A percentile compares a stretch with the other conserved stretches of the same genome.
phyloP scores from a whole-genome alignment of 2,113 vertebrate species.

The Vulpes lagopus region DNA sequence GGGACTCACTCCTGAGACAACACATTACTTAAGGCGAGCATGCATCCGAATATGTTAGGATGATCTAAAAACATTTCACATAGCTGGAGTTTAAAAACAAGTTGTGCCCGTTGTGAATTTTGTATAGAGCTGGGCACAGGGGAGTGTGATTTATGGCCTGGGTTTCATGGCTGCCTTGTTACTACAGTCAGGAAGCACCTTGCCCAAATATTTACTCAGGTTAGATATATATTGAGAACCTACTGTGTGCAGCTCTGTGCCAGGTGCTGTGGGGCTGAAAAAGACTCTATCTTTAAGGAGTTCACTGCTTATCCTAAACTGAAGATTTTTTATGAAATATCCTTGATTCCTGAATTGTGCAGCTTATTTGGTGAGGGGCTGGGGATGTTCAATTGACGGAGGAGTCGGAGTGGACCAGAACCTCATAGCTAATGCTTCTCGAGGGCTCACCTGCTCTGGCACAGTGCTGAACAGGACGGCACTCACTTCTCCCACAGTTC shows the following conservation, averaged over 20 bases:
- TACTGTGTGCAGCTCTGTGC: neutral
- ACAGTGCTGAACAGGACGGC: no score
- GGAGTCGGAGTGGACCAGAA: neutral
- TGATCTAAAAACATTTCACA: conserved; percentile 77
- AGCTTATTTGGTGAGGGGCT: neutral
- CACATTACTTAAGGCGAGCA: conserved; percentile 79
- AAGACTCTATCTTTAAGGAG: neutral
- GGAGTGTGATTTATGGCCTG: conserved; percentile 19
- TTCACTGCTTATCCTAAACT: neutral
- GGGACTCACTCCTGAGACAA: conserved; percentile 64
- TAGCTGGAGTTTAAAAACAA: conserved; percentile 70
- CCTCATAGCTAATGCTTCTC: neutral
- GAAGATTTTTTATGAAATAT: neutral
- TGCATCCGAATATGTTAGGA: conserved; percentile 77
- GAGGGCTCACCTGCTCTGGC: neutral
- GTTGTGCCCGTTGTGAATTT: conserved; percentile 70
- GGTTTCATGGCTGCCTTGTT: conserved; percentile 43
- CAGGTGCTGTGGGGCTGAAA: neutral
- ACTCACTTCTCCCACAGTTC: neutral
- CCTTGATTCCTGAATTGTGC: neutral
- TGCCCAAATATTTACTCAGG: neutral
- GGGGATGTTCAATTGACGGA: neutral
- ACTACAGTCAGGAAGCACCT: neutral
- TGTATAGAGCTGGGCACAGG: neutral
- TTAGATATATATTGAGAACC: neutral